These are phyloP conservation scores for Liasis olivaceus DNA, from an alignment of 2,797 vertebrate genomes.

Conservation along the genomic window DNA sequence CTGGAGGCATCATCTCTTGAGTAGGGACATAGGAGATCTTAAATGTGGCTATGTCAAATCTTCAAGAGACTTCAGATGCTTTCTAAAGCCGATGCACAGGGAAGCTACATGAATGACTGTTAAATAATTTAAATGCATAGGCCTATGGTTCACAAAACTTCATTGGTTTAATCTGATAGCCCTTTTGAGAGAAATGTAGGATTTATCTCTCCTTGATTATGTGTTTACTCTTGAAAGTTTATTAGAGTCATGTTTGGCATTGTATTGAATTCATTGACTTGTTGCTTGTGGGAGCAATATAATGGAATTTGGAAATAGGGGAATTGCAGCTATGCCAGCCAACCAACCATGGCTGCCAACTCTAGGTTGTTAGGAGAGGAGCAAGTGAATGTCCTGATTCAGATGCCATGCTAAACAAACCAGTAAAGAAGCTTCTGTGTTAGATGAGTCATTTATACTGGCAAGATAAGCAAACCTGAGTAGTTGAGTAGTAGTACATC, in stretches of 20 bases:
- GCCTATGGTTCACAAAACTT: neutral
- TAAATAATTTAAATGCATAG: neutral
- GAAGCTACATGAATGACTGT: neutral
- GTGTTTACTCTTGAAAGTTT: neutral
- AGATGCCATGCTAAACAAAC: neutral
- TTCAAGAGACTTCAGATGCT: neutral
- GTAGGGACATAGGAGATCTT: neutral
- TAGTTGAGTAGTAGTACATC: neutral
- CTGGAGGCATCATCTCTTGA: neutral
- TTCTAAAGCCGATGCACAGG: neutral
- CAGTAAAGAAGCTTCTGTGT: neutral
- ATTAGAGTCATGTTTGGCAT: neutral
- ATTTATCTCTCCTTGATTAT: neutral
- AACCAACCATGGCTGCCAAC: no score
- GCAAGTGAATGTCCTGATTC: neutral
- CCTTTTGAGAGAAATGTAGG: neutral
- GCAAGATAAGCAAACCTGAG: neutral
- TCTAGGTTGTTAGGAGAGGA: neutral
- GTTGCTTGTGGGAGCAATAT: neutral
- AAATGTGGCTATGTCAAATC: neutral
- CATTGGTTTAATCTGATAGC: neutral
- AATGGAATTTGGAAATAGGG: neutral
- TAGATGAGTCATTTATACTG: neutral
- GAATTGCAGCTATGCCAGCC: neutral
- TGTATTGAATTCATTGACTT: neutral